Conservation (phyloP, 1,140 invertebrate genomes). For the Tachypleus tridentatus region DNA sequence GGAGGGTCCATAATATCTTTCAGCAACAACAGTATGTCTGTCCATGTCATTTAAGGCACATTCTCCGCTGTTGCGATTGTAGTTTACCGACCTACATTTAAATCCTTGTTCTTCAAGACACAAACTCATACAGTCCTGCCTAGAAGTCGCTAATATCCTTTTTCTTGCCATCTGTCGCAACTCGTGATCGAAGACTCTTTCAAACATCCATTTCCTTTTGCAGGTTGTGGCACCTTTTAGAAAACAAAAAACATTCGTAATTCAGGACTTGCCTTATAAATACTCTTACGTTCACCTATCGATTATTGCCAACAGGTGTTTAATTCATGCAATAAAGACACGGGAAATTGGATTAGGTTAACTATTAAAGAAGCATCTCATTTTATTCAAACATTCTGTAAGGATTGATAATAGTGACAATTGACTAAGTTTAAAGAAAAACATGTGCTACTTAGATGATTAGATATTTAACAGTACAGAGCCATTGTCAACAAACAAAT, state of each 20-base stretch:
- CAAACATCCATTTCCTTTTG: conserved; percentile 72
- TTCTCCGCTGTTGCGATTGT: conserved; percentile 65
- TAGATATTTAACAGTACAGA: too few species aligned
- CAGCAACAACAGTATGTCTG: conserved; percentile 39
- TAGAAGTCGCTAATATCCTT: conserved; percentile 35
- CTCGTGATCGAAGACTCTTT: conserved; percentile 74
- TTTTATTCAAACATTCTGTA: too few species aligned
- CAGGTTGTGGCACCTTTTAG: conserved; percentile 38
- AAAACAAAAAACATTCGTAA: not conserved
- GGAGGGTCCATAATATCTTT: conserved; percentile 17
- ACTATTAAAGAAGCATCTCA: too few species aligned
- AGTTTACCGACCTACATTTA: conserved; percentile 81
- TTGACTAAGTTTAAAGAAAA: too few species aligned
- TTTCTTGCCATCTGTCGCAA: conserved; percentile 53
- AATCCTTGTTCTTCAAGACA: conserved; percentile 79
- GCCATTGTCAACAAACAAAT: too few species aligned
- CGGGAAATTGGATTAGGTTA: too few species aligned
- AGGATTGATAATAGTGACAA: too few species aligned
- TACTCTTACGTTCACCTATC: too few species aligned
- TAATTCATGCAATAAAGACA: too few species aligned
- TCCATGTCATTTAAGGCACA: conserved; percentile 84
- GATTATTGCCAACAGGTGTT: not conserved
- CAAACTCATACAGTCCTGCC: conserved; percentile 72
- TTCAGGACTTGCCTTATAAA: too few species aligned
- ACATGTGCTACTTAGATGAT: too few species aligned